Evolutionary conservation across 1,140 invertebrate genomes (phyloP), one percentile per base, ranked within the genome.

Genomic region (Trichonephila clavata): DNA sequence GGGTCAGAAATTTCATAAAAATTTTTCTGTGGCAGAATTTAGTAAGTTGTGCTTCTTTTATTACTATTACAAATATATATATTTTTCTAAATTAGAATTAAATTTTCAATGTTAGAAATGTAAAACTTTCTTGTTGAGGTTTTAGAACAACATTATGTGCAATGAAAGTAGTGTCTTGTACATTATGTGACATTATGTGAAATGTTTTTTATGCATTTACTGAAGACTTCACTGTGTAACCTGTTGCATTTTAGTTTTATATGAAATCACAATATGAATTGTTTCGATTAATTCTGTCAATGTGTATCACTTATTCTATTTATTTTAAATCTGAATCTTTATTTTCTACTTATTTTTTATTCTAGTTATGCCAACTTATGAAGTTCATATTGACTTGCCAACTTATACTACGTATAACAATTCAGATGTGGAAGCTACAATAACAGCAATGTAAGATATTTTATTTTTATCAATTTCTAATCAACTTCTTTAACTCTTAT

Each of bases 11-110:
- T 98, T 97, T 83, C 77, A 97, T 71, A 97, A 97, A 95, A 96
- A 95, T 5, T 97, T 99, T 94, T 96, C 97, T 95, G 97, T 99
- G 18, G 98, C 98, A 2, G 98, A 99, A 96, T 99, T 99, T 95
- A 96, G 96, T 96, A 95, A 95, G 95, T 94, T 94, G 80, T 24
- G 7, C 77, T n/a, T 86, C 39, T 8, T 7, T 92, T 63, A 50
- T 50, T 89, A 39, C 32, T 39, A 50, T 89, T 71, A 10, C 10
- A 50, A 50, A 50, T 13, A 50, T 50, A 50, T 50, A 10, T 50
- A 50, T 1, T 50, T 7, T 7, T 50, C 2, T 50, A 10, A 50
- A 39, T 39, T 39, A 39, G 2, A 39, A 3, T 50, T 50, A 50
- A 50, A 50, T 50, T 50, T n/a, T 50, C 0, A 13, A 1, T 50